Evolutionary conservation across 1,140 invertebrate species (phyloP).

Genomic region (Drosophila mojavensis): DNA sequence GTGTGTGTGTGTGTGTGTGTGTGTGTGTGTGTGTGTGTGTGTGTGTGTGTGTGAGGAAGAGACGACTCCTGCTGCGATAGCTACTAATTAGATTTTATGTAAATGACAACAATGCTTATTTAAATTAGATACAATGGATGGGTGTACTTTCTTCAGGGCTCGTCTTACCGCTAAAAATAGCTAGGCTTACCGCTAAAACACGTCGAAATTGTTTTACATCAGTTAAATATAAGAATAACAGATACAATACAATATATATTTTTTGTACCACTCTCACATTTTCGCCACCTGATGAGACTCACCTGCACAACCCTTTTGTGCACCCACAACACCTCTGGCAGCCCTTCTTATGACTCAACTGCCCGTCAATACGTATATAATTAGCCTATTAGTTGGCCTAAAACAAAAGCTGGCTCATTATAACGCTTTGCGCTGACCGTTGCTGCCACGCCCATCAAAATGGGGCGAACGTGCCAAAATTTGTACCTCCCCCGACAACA

Average conservation of each 20-base stretch:
- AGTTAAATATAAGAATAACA: no score
- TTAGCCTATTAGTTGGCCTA: slow-evolving; percentile 34
- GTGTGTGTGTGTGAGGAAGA: slow-evolving; percentile 4
- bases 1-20: no score
- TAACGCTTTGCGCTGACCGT: slow-evolving; percentile 52
- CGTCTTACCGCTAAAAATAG: not conserved
- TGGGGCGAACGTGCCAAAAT: not conserved
- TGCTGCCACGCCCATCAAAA: slow-evolving; percentile 15
- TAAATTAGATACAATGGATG: slow-evolving; percentile 13
- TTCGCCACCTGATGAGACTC: no score
- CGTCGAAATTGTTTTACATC: not conserved
- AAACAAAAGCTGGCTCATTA: slow-evolving; percentile 54
- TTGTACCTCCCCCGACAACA: slow-evolving; percentile 14
- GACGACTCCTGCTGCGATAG: slow-evolving; percentile 37
- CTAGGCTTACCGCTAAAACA: not conserved
- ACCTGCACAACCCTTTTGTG: not conserved
- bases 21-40: no score
- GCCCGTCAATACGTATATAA: slow-evolving; percentile 31
- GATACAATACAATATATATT: no score
- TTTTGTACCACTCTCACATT: no score
- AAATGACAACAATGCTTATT: slow-evolving; percentile 54
- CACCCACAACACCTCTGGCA: not conserved
- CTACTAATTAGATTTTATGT: slow-evolving; percentile 58
- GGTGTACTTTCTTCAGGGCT: not conserved
- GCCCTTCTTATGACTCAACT: not conserved